Evolutionary conservation across 2,797 vertebrate species (phyloP).

Genomic region (Urocyon cinereoargenteus): DNA sequence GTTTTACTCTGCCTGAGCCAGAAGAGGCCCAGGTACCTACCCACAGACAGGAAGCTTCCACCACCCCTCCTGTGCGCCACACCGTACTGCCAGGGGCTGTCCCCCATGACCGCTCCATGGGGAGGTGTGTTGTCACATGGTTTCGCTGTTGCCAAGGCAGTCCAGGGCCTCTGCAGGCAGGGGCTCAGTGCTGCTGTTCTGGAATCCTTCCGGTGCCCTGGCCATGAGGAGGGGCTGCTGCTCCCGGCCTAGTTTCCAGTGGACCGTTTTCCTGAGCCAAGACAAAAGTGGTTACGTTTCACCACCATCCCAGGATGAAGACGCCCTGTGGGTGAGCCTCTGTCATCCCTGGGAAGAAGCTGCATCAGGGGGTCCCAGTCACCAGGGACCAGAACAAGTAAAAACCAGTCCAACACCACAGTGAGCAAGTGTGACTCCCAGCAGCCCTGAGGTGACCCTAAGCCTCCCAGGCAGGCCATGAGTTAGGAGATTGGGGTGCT

Average conservation of each 20-base stretch:
- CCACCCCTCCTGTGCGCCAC: background rate
- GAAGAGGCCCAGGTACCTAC: slow-evolving; percentile 48
- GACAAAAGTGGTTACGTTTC: slow-evolving; percentile 24
- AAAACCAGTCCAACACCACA: background rate
- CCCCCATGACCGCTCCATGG: slow-evolving; percentile 18
- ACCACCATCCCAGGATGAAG: background rate
- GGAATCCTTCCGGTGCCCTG: slow-evolving; percentile 19
- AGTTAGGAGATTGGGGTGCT: background rate
- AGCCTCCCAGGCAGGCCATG: background rate
- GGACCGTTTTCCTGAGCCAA: slow-evolving; percentile 94
- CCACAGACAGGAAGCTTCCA: slow-evolving; percentile 47
- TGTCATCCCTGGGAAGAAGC: background rate
- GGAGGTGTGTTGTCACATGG: background rate
- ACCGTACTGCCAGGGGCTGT: background rate
- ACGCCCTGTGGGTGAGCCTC: accelerated
- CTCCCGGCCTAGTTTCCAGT: slow-evolving; percentile 91
- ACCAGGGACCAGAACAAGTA: background rate
- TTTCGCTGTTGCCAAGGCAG: background rate
- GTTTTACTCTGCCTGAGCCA: slow-evolving; percentile 31
- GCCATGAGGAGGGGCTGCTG: slow-evolving; percentile 38
- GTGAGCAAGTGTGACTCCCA: no score
- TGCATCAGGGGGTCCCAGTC: background rate
- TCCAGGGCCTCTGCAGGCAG: slow-evolving; percentile 55
- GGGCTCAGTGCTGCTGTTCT: slow-evolving; percentile 60
- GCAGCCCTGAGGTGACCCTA: background rate